Base-by-base conservation (phyloP, 2,888 invertebrate species). In the Brachyptera risi region DNA sequence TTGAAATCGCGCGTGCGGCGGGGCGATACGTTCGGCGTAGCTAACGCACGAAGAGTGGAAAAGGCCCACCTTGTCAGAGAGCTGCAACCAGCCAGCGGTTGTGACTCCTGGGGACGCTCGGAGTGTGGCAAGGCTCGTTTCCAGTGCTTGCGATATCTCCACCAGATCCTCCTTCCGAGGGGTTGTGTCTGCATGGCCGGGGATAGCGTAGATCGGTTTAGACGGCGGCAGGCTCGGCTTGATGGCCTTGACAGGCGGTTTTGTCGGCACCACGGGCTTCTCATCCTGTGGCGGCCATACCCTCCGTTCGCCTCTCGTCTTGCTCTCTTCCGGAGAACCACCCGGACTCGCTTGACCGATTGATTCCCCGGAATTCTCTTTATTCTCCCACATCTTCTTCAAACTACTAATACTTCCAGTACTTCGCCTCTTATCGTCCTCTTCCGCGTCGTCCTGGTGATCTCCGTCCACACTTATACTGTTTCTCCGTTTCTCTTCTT, bases 381-480 rank as follows among this genome's bases (percentile, higher is more conserved):
- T 90, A 67, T 87, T 88, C 76, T 95, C 95, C 95, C 95, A 95
- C 65, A 95, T 78, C 75, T 92, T 92, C 74, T 94, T 94, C 70
- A 95, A 79, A 75, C 92, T 94, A 73, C 88, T 92, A 71, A 95
- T 95, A 77, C 92, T 92, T 65, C 94, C 94, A 54, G 93, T 93
- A 75, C 93, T 93, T 67, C 91, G 87, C 13, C 94, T 82, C 74
- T 93, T 94, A 73, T 92, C 91, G 57, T 92, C 90, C 15, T 83
- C 84, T 56, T 88, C 89, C 7, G 81, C 84, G 27, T 74, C 71
- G 68, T 75, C 75, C 24, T 67, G 68, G 23, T 75, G 5, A 17
- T 66, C 69, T 15, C 65, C 65, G 59, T 70, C 67, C 56, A 65
- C 62, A 63, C 68, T 65, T 56, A 64, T 44, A 61, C 69, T 69